Conservation (phyloP, 2,888 invertebrate genomes). For the Junonia oenone region DNA sequence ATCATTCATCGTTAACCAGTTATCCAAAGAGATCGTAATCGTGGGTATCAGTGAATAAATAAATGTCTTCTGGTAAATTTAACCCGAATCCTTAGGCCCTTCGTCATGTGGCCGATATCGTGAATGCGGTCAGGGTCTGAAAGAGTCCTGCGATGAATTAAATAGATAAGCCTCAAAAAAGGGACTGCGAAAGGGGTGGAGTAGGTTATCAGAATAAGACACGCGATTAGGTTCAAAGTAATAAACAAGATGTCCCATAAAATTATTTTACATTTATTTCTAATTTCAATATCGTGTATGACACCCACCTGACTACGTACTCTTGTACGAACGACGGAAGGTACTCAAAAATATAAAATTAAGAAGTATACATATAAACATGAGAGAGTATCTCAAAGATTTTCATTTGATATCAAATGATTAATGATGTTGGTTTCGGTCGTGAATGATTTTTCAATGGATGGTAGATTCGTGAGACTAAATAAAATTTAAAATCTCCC, state of each 20-base stretch:
- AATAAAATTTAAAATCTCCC: conserved; percentile 53
- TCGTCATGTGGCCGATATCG: conserved; percentile 73
- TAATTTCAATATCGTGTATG: not conserved
- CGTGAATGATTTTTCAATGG: conserved; percentile 62
- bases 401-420: conserved; percentile 50
- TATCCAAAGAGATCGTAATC: conserved; percentile 61
- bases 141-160: conserved; percentile 76
- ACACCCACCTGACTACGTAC: not conserved
- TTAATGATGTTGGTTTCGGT: conserved; percentile 63
- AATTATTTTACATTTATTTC: not conserved
- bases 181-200: conserved; percentile 54
- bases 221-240: conserved; percentile 25
- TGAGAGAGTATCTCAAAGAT: conserved; percentile 2
- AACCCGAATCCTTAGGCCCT: conserved; percentile 66
- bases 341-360: not conserved
- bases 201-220: conserved; percentile 36
- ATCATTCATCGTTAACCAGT: conserved; percentile 47
- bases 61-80: conserved; percentile 78
- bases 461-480: conserved; percentile 53
- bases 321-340: not conserved
- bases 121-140: conserved; percentile 72
- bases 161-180: conserved; percentile 70
- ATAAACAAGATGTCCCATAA: conserved; percentile 18
- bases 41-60: conserved; percentile 64
- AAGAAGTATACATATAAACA: not conserved